These are phyloP conservation scores for Noctua janthe DNA, from an alignment of 2,888 invertebrate species.

Conservation along the genomic window DNA sequence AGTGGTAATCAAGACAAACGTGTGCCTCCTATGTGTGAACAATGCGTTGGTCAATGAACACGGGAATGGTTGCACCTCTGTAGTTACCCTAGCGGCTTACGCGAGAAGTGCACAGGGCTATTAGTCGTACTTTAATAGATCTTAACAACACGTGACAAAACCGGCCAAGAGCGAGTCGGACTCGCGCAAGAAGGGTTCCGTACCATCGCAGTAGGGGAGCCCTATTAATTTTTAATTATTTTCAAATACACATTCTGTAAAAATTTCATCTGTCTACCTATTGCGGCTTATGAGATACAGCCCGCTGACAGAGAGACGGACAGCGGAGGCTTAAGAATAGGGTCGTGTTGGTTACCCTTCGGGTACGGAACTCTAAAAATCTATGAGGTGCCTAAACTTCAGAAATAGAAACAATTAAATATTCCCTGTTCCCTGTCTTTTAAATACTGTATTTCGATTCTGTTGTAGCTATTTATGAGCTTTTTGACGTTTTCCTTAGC, in stretches of 20 bases:
- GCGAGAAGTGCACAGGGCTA: not conserved
- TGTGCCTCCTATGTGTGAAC: not conserved
- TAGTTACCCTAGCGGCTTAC: not conserved
- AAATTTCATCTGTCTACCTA: too few relatives aligned
- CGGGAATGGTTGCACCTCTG: not conserved
- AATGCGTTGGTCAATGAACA: conserved; percentile 23
- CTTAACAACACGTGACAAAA: not conserved
- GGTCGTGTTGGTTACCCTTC: too few relatives aligned
- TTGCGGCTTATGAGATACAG: too few relatives aligned
- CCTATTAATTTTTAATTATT: too few relatives aligned
- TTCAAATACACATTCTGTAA: too few relatives aligned
- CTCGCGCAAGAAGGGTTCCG: too few relatives aligned
- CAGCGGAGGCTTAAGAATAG: too few relatives aligned
- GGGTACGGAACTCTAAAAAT: too few relatives aligned
- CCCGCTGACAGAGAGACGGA: too few relatives aligned
- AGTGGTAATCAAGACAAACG: not conserved
- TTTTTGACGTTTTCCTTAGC: not conserved
- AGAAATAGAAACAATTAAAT: not conserved
- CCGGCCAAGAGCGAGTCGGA: too few relatives aligned
- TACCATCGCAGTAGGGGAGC: too few relatives aligned
- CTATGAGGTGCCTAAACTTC: not conserved
- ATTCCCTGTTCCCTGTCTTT: not conserved
- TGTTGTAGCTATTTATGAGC: not conserved
- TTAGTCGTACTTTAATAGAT: too few relatives aligned
- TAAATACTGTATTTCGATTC: not conserved